A percentile compares a stretch with the other conserved stretches of the same genome.
phyloP scores from a whole-genome alignment of 2,797 vertebrate species.

The Platyrinchus mystaceus region DNA sequence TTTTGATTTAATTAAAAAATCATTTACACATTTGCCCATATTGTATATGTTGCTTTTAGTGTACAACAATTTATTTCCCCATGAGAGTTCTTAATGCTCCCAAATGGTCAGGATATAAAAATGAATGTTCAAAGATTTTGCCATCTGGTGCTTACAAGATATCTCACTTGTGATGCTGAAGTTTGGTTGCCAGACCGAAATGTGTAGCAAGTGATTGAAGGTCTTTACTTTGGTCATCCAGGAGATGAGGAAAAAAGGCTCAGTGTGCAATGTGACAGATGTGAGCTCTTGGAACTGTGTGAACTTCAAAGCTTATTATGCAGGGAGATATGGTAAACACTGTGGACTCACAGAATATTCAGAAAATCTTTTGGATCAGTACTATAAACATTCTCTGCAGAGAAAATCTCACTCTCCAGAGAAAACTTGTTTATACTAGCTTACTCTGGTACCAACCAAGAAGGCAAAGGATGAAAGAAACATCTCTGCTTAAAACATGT shows the following conservation, averaged over 20 bases:
- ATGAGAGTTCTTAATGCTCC: slow-evolving; percentile 66
- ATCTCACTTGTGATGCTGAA: slow-evolving; percentile 41
- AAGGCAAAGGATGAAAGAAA: neutral
- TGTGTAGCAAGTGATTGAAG: neutral
- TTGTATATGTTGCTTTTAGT: slow-evolving; percentile 61
- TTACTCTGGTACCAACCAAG: neutral
- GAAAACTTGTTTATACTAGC: neutral
- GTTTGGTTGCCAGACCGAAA: slow-evolving; percentile 50
- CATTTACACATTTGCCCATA: slow-evolving; percentile 57
- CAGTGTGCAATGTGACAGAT: neutral
- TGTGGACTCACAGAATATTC: neutral
- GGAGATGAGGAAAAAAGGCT: slow-evolving; percentile 1
- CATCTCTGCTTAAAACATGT: neutral
- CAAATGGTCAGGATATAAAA: slow-evolving; percentile 66
- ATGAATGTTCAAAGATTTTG: slow-evolving; percentile 66
- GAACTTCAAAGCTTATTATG: neutral
- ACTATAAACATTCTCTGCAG: neutral
- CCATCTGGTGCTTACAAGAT: slow-evolving; percentile 62
- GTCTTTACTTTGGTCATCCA: neutral
- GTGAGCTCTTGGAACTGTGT: neutral
- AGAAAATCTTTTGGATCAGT: neutral
- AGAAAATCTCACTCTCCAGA: neutral
- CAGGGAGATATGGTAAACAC: neutral
- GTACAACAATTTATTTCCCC: neutral
- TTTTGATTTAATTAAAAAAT: slow-evolving; percentile 73